Percentiles rank a stretch among this genome's conserved stretches.
Evolutionary conservation across 2,113 vertebrate genomes (phyloP).

Genomic region (Heterotis niloticus): DNA sequence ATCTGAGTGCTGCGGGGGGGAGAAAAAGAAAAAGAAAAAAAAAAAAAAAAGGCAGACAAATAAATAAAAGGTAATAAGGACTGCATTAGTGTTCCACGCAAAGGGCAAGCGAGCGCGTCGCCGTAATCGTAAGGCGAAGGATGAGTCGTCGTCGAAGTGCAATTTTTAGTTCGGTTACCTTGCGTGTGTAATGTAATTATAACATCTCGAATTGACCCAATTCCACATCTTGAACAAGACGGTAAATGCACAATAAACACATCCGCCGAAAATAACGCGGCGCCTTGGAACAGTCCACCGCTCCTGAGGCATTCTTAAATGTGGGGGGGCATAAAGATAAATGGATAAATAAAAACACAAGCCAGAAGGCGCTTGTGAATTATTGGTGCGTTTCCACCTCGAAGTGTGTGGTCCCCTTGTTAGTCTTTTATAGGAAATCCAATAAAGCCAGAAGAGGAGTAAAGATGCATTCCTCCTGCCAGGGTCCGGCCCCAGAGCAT

Average conservation of each 20-base stretch:
- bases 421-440: slow-evolving; percentile 2
- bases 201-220: not conserved
- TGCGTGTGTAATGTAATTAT: not conserved
- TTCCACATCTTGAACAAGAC: slow-evolving; percentile 23
- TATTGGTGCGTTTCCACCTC: not conserved
- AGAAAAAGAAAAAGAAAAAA: not conserved
- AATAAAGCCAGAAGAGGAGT: slow-evolving; percentile 4
- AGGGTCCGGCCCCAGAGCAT: not conserved
- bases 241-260: slow-evolving; percentile 33
- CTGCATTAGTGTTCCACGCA: not conserved
- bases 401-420: not conserved
- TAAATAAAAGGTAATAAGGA: not conserved
- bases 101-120: not conserved
- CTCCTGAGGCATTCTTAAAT: slow-evolving; percentile 36
- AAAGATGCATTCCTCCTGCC: not conserved
- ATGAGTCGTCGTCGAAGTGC: not conserved
- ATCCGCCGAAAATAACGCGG: slow-evolving; percentile 44
- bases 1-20: not conserved
- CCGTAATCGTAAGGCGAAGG: not conserved
- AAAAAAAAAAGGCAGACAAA: not conserved
- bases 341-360: slow-evolving; percentile 9
- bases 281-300: slow-evolving; percentile 27
- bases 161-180: not conserved
- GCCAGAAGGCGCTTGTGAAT: not conserved
- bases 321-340: not conserved